Evolutionary conservation across 2,888 invertebrate genomes (phyloP).

Genomic region (Urechis unicinctus): DNA sequence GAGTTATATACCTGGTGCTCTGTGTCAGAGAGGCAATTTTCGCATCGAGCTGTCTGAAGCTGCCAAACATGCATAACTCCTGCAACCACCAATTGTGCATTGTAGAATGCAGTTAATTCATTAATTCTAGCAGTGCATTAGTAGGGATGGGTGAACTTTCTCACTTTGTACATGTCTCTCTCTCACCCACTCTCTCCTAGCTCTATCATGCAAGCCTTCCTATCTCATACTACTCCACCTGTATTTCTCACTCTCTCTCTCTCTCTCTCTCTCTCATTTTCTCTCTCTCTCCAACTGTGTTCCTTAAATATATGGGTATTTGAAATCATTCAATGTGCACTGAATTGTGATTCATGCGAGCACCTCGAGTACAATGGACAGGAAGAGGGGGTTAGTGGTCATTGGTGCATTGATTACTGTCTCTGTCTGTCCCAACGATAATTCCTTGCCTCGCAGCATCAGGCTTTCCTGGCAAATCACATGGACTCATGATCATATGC

Average conservation of each 20-base stretch:
- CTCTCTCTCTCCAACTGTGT: too few species aligned
- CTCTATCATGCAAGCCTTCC: too few species aligned
- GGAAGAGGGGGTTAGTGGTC: constrained; percentile 33
- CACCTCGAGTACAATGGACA: constrained; percentile 28
- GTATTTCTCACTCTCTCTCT: too few species aligned
- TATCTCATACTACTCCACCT: too few species aligned
- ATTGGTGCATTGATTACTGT: constrained; percentile 26
- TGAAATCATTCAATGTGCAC: not conserved
- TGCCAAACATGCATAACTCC: constrained; percentile 38
- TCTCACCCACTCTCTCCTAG: too few species aligned
- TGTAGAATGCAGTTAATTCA: too few species aligned
- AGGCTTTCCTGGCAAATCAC: not conserved
- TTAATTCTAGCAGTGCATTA: too few species aligned
- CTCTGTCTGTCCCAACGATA: constrained; percentile 31
- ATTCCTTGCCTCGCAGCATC: constrained; percentile 27
- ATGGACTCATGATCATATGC: too few species aligned
- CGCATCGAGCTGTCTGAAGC: constrained; percentile 36
- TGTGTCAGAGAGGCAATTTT: constrained; percentile 25
- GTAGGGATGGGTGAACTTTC: too few species aligned
- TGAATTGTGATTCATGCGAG: not conserved
- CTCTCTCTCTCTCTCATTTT: too few species aligned
- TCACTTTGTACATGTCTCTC: too few species aligned
- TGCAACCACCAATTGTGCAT: too few species aligned
- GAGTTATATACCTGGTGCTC: constrained; percentile 3
- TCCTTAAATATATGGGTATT: constrained; percentile 27